Conservation (phyloP, 2,797 vertebrate genomes). For the Hyperoplus lanceolatus region DNA sequence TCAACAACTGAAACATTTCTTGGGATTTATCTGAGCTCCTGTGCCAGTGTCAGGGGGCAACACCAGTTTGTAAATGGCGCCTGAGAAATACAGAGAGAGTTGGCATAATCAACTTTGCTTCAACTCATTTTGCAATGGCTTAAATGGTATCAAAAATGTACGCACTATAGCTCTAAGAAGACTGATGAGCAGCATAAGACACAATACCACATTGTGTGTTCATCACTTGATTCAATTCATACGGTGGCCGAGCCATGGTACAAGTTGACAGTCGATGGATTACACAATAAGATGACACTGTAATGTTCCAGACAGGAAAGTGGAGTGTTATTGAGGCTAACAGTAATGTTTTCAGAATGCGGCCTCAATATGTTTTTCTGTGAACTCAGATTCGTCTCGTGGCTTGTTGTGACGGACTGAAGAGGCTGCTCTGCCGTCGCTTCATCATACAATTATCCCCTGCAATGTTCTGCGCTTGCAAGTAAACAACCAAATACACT, state of each 20-base stretch:
- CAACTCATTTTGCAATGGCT: no score
- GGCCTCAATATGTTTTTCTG: neutral
- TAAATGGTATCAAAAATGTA: no score
- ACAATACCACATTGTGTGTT: no score
- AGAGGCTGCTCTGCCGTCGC: neutral
- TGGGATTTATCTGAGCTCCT: no score
- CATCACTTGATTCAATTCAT: neutral
- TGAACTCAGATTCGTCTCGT: neutral
- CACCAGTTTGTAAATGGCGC: no score
- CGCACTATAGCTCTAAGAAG: no score
- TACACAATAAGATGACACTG: constrained; percentile 6
- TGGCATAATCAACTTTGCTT: no score
- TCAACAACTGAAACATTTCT: no score
- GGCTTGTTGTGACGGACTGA: neutral
- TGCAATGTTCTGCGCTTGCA: neutral
- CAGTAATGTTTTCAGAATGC: neutral
- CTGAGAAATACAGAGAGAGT: no score
- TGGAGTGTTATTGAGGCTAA: neutral
- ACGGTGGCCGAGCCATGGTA: constrained; percentile 5
- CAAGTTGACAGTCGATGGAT: constrained; percentile 1
- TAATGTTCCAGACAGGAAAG: neutral
- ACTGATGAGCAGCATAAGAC: no score
- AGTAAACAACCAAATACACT: neutral
- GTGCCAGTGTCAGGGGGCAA: no score
- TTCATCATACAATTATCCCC: neutral